Evolutionary conservation across 2,113 vertebrate species (phyloP), one percentile per base, ranked within the genome.

Genomic region (Aspiorhynchus laticeps): DNA sequence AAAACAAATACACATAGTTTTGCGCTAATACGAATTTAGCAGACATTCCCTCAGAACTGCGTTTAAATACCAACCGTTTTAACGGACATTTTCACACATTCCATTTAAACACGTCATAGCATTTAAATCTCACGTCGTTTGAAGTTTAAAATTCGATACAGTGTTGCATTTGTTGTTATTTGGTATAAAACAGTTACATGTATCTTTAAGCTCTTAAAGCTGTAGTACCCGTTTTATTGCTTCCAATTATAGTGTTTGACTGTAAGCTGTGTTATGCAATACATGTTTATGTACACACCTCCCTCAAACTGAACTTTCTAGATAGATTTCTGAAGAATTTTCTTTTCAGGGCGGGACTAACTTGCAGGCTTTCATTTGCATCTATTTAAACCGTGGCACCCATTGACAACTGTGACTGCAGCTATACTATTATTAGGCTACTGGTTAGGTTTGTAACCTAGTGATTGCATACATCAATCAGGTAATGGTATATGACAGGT

Each of bases 221-320:
- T 14, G 1, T 1, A 28, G 41, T 17, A 17, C 3, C 41, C 24
- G 15, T 48, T 74, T 26, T 15, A 26, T 7, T n/a, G 41, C 73
- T 7, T 61, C 24, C 59, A 28, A 4, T 36, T 19, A 12, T 24
- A 31, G 61, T 33, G 1, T 63, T 67, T 12, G 15, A 48, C n/a
- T 33, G 24, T 48, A 43, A 48, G 26, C 26, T 33, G 61, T 83
- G 41, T 48, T 33, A 5, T 83, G 80, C 61, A 69, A 24, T 14
- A 43, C 19, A 26, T 65, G 79, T 63, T 41, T 19, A 33, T 46
- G 5, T 26, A 28, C 80, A 48, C 80, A 33, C 80, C 80, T 83
- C 43, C 26, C 7, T 24, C 41, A 46, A 65, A 19, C 36, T 48
- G 80, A 83, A 24, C 15, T 69, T 67, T 83, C 80, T 69, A 69